Conservation (phyloP, 1,140 invertebrate genomes). For the Solenopsis fugax region DNA sequence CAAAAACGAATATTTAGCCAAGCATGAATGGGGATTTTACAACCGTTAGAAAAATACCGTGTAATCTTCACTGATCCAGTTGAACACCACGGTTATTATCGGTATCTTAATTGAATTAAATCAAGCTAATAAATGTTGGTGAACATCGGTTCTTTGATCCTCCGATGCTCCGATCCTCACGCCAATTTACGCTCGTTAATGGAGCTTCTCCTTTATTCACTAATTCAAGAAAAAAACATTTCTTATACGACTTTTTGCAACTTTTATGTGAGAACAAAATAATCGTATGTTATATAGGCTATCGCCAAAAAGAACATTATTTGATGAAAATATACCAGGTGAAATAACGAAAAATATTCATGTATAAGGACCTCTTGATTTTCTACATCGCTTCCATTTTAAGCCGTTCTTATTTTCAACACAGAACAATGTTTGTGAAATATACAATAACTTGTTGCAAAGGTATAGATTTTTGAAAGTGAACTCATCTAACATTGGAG, state of each 20-base stretch:
- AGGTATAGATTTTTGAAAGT: neutral
- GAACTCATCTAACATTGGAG: neutral
- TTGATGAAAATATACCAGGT: too few relatives aligned
- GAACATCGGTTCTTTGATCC: slow-evolving; percentile 77
- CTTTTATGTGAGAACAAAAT: slow-evolving; percentile 34
- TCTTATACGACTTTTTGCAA: slow-evolving; percentile 22
- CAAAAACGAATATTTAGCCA: neutral
- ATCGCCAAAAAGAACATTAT: neutral
- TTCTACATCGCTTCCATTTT: neutral
- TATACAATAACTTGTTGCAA: neutral
- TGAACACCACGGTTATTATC: slow-evolving; percentile 79
- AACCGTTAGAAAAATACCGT: slow-evolving; percentile 67
- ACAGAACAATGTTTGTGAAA: neutral
- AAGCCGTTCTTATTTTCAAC: neutral
- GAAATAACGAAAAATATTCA: too few relatives aligned
- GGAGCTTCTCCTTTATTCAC: slow-evolving; percentile 38
- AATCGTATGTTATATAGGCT: neutral
- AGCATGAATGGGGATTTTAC: neutral
- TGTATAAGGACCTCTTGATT: neutral
- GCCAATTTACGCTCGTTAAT: slow-evolving; percentile 76
- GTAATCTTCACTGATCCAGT: slow-evolving; percentile 80
- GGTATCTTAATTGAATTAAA: slow-evolving; percentile 83
- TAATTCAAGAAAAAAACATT: slow-evolving; percentile 47
- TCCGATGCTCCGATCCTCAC: slow-evolving; percentile 74
- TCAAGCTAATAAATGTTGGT: slow-evolving; percentile 78